These are phyloP conservation scores for Steinernema khuongi DNA, from an alignment of 1,140 invertebrate species.

Conservation along the genomic window DNA sequence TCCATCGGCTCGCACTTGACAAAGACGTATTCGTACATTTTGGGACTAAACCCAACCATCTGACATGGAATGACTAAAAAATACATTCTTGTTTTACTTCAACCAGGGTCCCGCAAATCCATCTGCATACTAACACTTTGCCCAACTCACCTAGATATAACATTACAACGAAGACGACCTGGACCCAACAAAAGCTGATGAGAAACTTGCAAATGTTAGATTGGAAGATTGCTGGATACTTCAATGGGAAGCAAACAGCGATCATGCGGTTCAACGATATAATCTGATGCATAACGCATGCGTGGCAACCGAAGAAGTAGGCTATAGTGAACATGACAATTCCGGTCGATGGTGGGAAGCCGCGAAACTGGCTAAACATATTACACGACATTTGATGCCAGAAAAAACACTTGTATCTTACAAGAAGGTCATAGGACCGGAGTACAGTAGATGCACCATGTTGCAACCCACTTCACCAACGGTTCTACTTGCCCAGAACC, in stretches of 20 bases:
- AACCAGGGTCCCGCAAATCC: too few relatives aligned
- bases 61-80: neutral
- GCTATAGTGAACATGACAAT: neutral
- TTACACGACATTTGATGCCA: too few relatives aligned
- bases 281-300: neutral
- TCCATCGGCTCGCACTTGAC: conserved; percentile 4
- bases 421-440: conserved; percentile 2
- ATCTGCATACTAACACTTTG: too few relatives aligned
- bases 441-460: neutral
- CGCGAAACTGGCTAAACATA: neutral
- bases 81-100: neutral
- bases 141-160: neutral
- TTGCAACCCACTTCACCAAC: neutral
- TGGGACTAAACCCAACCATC: neutral
- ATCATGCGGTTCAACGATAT: neutral
- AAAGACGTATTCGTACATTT: neutral
- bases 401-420: too few relatives aligned
- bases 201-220: neutral
- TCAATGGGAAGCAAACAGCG: neutral
- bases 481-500: neutral
- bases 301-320: conserved; percentile 8
- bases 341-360: neutral
- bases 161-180: neutral
- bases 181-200: neutral
- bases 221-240: neutral